phyloP scores from a whole-genome alignment of 30 jellyfish, hydroid and myxozoan species.

The Aurelia sp. region DNA sequence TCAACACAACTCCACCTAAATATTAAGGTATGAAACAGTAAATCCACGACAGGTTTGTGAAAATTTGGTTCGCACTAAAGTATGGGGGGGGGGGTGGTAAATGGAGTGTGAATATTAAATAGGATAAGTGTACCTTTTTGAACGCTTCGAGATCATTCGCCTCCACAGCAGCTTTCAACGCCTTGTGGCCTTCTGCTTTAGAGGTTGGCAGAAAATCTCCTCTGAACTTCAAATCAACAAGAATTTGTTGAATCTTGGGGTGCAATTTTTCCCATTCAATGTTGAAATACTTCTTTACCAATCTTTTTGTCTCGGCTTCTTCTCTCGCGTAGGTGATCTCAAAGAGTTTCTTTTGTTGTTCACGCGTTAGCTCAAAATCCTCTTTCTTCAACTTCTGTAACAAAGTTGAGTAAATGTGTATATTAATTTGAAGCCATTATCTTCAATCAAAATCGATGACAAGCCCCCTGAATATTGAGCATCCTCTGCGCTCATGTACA shows the following conservation, averaged over 20 bases:
- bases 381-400: conserved; percentile 21
- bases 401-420: too few relatives aligned
- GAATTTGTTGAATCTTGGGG: conserved; percentile 68
- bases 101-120: too few relatives aligned
- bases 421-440: too few relatives aligned
- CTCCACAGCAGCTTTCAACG: conserved; percentile 60
- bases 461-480: too few relatives aligned
- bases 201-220: conserved; percentile 67
- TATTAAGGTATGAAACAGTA: too few relatives aligned
- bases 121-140: conserved; percentile 25
- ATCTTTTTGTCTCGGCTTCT: conserved; percentile 74
- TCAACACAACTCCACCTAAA: too few relatives aligned
- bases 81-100: too few relatives aligned
- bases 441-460: too few relatives aligned
- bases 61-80: too few relatives aligned
- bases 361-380: conserved; percentile 49
- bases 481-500: too few relatives aligned
- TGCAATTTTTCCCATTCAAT: conserved; percentile 41
- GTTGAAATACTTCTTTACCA: conserved; percentile 50
- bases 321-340: conserved; percentile 58
- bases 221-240: conserved; percentile 69
- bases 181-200: conserved; percentile 47
- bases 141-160: conserved; percentile 45
- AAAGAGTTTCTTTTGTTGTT: conserved; percentile 61
- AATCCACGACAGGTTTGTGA: too few relatives aligned